Base-by-base conservation (phyloP, 2,888 invertebrate species). In the Tetragonula carbonaria region DNA sequence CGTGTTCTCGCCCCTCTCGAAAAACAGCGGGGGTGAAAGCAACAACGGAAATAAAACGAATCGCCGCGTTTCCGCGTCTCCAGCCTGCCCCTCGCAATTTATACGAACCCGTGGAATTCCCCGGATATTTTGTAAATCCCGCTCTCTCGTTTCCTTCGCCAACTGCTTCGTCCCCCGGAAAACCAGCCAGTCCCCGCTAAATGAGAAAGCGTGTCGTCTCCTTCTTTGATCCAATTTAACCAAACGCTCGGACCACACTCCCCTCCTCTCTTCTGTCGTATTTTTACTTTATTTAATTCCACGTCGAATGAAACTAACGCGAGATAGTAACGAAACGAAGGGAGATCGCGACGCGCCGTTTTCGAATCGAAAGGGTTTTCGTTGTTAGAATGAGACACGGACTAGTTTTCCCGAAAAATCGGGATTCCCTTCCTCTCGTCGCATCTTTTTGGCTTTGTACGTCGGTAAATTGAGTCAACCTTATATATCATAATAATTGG, bases 21-120 rank as follows among this genome's bases (percentile, higher is more conserved):
- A 70, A 75, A 51, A 63, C n/a, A 8, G 21, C 62, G 16, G 21
- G 14, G 6, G 28, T 13, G 18, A 51, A 62, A 45, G 45, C 33
- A 33, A 33, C 33, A n/a, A 38, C 68, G 50, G n/a, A 62, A 75
- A 77, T 62, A 51, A 77, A 79, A 75, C 67, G 67, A 53, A 75
- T 74, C 68, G n/a, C 63, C 16, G 68, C 68, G 28, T n/a, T 72
- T 72, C 55, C 65, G 70, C 13, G 16, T 21, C 2, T 4, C 57
- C 57, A 21, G 8, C 53, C 21, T 59, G 45, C 28, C 38, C 45
- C 79, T 53, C 50, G 21, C 53, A 45, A 63, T 75, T 75, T 50
- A 75, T 63, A 62, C 75, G 68, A 53, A n/a, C 53, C 55, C 76
- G 18, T n/a, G 21, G 67, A 59, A 62, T 66, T 67, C 33, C 21